phyloP scores from a whole-genome alignment of 1,140 invertebrate genomes.

The Wasmannia auropunctata region DNA sequence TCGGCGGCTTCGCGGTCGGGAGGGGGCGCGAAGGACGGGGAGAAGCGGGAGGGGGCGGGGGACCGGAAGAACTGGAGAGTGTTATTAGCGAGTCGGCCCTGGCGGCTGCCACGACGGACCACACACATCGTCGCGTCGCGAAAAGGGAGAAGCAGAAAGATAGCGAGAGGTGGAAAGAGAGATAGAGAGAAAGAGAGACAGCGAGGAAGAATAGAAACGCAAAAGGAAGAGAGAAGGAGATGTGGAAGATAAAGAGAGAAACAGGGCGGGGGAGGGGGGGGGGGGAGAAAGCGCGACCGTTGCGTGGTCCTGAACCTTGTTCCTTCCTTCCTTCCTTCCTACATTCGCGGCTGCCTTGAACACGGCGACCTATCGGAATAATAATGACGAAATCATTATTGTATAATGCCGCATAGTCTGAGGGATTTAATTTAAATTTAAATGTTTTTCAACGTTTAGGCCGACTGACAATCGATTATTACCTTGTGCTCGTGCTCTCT shows the following conservation, averaged over 20 bases:
- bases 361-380: not conserved
- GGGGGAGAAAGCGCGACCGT: constrained; percentile 2
- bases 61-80: constrained; percentile 71
- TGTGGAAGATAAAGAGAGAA: constrained; percentile 7
- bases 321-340: constrained; percentile 30
- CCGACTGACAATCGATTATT: no score
- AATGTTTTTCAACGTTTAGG: no score
- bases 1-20: constrained; percentile 50
- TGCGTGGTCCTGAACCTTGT: constrained; percentile 51
- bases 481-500: no score
- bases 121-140: constrained; percentile 81
- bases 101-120: constrained; percentile 82
- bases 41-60: constrained; percentile 37
- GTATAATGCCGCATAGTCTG: not conserved
- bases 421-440: not conserved
- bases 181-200: constrained; percentile 12
- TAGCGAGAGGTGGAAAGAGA: constrained; percentile 47
- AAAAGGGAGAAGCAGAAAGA: constrained; percentile 67
- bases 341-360: constrained; percentile 3
- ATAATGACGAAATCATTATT: constrained; percentile 22
- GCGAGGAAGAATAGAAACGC: constrained; percentile 28
- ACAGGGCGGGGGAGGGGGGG: not conserved
- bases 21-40: constrained; percentile 60
- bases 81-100: constrained; percentile 83
- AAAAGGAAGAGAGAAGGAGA: constrained; percentile 6